phyloP scores from a whole-genome alignment of 2,797 vertebrate genomes.

The Cyclopterus lumpus region DNA sequence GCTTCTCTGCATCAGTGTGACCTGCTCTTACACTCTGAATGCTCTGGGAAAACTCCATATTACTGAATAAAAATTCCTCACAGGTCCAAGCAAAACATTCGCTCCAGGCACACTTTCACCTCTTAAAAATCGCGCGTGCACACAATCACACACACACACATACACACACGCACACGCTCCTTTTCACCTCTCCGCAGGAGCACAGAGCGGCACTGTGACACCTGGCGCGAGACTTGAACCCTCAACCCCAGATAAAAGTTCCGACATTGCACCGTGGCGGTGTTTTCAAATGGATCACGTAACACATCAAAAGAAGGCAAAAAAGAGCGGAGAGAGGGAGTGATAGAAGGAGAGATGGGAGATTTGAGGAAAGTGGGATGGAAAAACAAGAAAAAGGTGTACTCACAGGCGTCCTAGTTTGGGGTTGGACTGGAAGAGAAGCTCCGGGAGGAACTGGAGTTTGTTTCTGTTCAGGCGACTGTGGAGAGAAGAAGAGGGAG shows the following conservation, averaged over 20 bases:
- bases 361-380: neutral
- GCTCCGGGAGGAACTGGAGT: conserved; percentile 94
- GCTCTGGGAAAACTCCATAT: conserved; percentile 75
- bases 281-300: conserved; percentile 70
- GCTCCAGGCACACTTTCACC: conserved; percentile 74
- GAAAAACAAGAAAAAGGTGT: conserved; percentile 42
- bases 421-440: conserved; percentile 96
- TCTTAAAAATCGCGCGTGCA: conserved; percentile 42
- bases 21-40: conserved; percentile 61
- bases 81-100: conserved; percentile 81
- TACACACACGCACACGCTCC: conserved; percentile 25
- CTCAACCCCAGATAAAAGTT: conserved; percentile 63
- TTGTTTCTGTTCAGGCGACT: conserved; percentile 98
- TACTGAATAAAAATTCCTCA: conserved; percentile 72
- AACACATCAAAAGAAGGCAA: conserved; percentile 63
- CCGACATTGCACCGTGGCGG: conserved; percentile 39
- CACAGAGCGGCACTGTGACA: conserved; percentile 74
- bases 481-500: conserved; percentile 48
- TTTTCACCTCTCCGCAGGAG: conserved; percentile 60
- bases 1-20: conserved; percentile 54
- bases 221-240: conserved; percentile 68
- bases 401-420: conserved; percentile 98
- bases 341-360: conserved; percentile 39
- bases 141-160: conserved; percentile 23
- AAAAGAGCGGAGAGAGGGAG: conserved; percentile 5